Conservation (phyloP, 2,888 invertebrate genomes). For the Spilosoma lubricipeda region DNA sequence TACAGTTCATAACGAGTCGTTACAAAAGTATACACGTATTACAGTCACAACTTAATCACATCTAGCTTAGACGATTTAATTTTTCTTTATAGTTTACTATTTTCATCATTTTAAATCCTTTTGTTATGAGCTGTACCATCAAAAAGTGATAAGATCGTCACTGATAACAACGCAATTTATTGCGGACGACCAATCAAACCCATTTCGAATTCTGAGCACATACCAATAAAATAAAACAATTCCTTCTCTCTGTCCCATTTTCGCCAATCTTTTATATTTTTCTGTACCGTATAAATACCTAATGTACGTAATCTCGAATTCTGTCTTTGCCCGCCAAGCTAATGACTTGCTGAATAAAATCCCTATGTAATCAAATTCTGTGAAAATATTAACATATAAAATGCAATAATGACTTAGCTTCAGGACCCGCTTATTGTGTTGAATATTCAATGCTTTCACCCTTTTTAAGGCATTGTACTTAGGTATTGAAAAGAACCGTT, state of each 20-base stretch:
- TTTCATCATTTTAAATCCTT: not conserved
- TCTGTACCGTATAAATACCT: slow-evolving; percentile 25
- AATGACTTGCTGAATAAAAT: slow-evolving; percentile 37
- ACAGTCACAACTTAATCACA: not conserved
- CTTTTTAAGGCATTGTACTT: slow-evolving; percentile 15
- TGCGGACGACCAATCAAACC: not conserved
- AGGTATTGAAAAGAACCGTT: slow-evolving; percentile 14
- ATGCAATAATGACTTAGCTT: slow-evolving; percentile 33
- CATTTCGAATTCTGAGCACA: slow-evolving; percentile 11
- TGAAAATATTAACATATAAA: slow-evolving; percentile 42
- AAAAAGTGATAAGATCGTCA: slow-evolving; percentile 4
- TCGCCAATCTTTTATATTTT: slow-evolving; percentile 18
- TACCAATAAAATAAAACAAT: slow-evolving; percentile 10
- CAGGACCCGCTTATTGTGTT: slow-evolving; percentile 27
- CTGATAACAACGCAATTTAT: slow-evolving; percentile 6
- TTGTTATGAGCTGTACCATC: not conserved
- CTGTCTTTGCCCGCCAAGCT: slow-evolving; percentile 29
- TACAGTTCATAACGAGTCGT: not conserved
- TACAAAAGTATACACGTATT: not conserved
- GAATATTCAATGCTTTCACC: slow-evolving; percentile 39
- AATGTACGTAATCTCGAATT: slow-evolving; percentile 35
- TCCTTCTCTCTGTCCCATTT: slow-evolving; percentile 8
- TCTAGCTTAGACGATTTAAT: not conserved
- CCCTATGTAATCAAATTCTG: slow-evolving; percentile 31
- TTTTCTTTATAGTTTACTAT: not conserved